Conservation (phyloP, 30 jellyfish, hydroid and myxozoan genomes). For the Aurelia coerulea region DNA sequence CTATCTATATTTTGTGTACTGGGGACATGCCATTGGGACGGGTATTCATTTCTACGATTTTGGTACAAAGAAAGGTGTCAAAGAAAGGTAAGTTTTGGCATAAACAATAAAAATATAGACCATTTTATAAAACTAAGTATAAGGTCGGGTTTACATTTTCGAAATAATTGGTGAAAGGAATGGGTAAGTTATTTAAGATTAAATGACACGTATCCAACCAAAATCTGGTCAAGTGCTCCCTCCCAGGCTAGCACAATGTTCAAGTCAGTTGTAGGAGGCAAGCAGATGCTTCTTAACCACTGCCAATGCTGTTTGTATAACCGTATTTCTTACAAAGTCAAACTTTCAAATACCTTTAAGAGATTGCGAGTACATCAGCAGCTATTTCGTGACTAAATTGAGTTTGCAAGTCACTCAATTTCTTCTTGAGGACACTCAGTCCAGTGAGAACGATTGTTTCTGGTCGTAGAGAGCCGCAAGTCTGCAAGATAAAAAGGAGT, state of each 20-base stretch:
- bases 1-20: too few species aligned
- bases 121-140: too few species aligned
- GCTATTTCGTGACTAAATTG: constrained; percentile 98
- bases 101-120: too few species aligned
- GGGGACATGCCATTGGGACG: too few species aligned
- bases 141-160: too few species aligned
- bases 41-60: too few species aligned
- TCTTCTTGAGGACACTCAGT: constrained; percentile 80
- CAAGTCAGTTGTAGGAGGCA: neutral
- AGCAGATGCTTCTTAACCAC: neutral
- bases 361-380: constrained; percentile 95
- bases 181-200: too few species aligned
- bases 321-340: neutral
- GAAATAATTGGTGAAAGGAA: too few species aligned
- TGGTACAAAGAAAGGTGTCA: too few species aligned
- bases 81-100: too few species aligned
- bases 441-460: constrained; percentile 88
- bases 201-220: neutral
- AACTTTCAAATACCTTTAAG: neutral
- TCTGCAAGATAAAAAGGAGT: constrained; percentile 12
- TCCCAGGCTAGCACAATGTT: neutral
- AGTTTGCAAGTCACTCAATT: constrained; percentile 88
- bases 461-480: constrained; percentile 92
- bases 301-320: neutral
- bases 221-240: neutral